Percentiles rank a stretch among this genome's conserved stretches.
Evolutionary conservation across 2,113 vertebrate species (phyloP).

Genomic region (Onychorhynchus coronatus): DNA sequence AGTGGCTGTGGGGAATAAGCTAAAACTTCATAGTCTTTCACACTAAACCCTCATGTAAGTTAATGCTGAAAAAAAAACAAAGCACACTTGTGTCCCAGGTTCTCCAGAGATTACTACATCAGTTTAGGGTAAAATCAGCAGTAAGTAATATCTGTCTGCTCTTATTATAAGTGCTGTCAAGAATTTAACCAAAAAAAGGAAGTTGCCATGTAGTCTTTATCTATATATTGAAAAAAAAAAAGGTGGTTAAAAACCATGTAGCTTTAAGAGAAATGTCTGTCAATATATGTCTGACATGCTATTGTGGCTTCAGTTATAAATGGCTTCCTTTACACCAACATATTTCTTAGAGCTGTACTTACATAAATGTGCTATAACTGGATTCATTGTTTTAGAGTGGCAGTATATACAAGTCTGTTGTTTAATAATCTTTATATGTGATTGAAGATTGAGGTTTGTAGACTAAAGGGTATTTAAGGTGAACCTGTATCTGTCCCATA

Average conservation of each 20-base stretch:
- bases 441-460: background rate
- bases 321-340: fast-evolving
- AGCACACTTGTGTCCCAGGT: background rate
- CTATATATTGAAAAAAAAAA: background rate
- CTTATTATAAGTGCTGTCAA: background rate
- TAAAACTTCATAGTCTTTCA: background rate
- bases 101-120: background rate
- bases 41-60: background rate
- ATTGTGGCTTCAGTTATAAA: background rate
- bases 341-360: background rate
- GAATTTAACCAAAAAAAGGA: background rate
- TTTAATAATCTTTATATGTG: background rate
- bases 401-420: background rate
- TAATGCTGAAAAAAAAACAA: background rate
- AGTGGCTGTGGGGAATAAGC: background rate
- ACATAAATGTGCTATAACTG: background rate
- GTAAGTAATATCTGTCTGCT: background rate
- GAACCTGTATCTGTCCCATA: background rate
- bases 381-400: background rate
- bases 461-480: background rate
- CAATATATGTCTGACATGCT: fast-evolving
- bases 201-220: background rate
- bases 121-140: background rate
- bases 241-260: background rate
- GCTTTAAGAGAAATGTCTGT: background rate